Evolutionary conservation across 2,113 vertebrate genomes (phyloP).

Genomic region (Hemiscyllium ocellatum): DNA sequence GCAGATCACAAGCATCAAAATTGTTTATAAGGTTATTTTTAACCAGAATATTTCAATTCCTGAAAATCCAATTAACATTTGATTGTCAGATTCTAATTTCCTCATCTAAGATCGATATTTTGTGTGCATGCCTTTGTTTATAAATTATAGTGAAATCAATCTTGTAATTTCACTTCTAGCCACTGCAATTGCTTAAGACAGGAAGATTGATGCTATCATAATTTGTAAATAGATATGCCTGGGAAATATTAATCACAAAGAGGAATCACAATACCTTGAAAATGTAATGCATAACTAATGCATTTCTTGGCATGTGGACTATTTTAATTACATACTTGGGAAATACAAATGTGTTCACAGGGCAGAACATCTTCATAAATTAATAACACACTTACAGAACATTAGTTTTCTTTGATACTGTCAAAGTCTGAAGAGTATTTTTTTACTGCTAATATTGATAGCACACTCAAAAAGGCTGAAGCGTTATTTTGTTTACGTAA

Average conservation of each 20-base stretch:
- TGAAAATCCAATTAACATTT: conserved; percentile 3
- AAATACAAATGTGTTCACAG: neutral
- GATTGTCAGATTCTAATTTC: conserved; percentile 21
- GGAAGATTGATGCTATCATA: conserved; percentile 12
- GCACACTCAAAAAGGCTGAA: neutral
- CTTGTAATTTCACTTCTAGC: neutral
- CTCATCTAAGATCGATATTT: neutral
- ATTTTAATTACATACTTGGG: neutral
- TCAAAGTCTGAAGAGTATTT: neutral
- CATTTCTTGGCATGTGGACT: neutral
- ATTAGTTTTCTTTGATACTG: neutral
- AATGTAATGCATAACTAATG: neutral
- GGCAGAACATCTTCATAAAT: neutral
- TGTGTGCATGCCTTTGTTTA: neutral
- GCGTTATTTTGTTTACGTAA: neutral
- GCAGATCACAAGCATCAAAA: neutral
- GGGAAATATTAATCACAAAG: conserved; percentile 7
- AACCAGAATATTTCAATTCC: neutral
- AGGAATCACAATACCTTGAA: neutral
- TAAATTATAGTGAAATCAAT: conserved; percentile 4
- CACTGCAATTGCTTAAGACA: neutral
- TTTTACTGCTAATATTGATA: neutral
- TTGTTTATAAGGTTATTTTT: neutral
- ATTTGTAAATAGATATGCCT: conserved; percentile 21
- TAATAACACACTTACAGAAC: neutral